These are phyloP conservation scores for Sphecodes monilicornis DNA, from an alignment of 2,888 invertebrate species.

Conservation along the genomic window DNA sequence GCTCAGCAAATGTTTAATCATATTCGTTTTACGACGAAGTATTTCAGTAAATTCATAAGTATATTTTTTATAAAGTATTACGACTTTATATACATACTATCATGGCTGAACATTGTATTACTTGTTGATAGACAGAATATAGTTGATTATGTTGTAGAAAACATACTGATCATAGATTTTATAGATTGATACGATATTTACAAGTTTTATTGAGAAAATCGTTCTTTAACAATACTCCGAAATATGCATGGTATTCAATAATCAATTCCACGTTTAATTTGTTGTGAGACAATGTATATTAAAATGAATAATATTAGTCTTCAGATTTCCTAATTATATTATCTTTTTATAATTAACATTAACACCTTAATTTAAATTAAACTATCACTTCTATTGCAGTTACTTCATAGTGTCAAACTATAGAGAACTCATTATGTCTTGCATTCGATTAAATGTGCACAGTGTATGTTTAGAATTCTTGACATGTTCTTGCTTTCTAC, in stretches of 20 bases:
- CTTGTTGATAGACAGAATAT: constrained; percentile 32
- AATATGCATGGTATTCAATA: constrained; percentile 28
- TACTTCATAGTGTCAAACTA: constrained; percentile 22
- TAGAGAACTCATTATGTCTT: constrained; percentile 5
- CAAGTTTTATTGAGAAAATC: not conserved
- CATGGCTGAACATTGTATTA: constrained; percentile 27
- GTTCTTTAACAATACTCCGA: constrained; percentile 23
- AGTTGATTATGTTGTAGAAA: constrained; percentile 28
- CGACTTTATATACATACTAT: constrained; percentile 38
- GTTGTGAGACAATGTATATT: constrained; percentile 27
- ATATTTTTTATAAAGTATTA: constrained; percentile 56
- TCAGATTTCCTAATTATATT: constrained; percentile 19
- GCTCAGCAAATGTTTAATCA: constrained; percentile 29
- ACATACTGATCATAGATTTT: constrained; percentile 41
- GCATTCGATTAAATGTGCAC: constrained; percentile 18
- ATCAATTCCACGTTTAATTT: constrained; percentile 17
- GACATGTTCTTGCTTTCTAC: not conserved
- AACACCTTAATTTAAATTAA: constrained; percentile 14
- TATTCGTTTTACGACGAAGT: constrained; percentile 49
- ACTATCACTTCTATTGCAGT: constrained; percentile 17
- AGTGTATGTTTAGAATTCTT: constrained; percentile 17
- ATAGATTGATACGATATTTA: constrained; percentile 25
- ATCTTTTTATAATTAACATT: constrained; percentile 22
- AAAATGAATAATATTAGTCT: constrained; percentile 13
- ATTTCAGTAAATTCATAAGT: constrained; percentile 47